phyloP scores from a whole-genome alignment of 1,140 invertebrate genomes.

The Zophobas morio region DNA sequence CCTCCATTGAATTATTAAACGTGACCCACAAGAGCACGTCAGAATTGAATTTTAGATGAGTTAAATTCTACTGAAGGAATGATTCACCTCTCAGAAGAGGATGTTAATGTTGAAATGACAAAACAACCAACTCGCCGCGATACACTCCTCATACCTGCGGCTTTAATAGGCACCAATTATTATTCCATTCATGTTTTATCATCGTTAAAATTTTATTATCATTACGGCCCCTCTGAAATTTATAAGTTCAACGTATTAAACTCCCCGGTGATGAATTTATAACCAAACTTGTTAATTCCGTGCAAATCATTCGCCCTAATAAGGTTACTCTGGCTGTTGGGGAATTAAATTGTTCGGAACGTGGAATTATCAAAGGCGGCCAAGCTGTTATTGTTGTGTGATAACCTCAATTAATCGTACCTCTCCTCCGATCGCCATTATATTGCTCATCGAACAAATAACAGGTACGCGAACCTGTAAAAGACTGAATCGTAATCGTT shows the following conservation, averaged over 20 bases:
- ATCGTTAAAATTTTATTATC: slow-evolving; percentile 24
- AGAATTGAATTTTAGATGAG: slow-evolving; percentile 36
- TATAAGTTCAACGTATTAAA: slow-evolving; percentile 1
- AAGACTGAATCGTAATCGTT: too few relatives aligned
- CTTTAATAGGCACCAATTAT: slow-evolving; percentile 23
- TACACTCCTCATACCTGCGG: slow-evolving; percentile 5
- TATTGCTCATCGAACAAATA: too few relatives aligned
- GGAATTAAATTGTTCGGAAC: slow-evolving; percentile 7
- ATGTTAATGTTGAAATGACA: slow-evolving; percentile 19
- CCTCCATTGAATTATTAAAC: slow-evolving; percentile 34
- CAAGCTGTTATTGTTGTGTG: not conserved
- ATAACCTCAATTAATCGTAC: too few relatives aligned
- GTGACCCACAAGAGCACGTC: slow-evolving; percentile 17
- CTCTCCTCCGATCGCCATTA: too few relatives aligned
- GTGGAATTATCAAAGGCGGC: slow-evolving; percentile 12
- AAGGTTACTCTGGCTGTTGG: not conserved
- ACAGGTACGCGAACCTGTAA: too few relatives aligned
- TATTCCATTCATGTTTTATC: slow-evolving; percentile 36
- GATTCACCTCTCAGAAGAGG: slow-evolving; percentile 11
- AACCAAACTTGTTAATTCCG: not conserved
- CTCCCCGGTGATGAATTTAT: not conserved
- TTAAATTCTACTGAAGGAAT: slow-evolving; percentile 14
- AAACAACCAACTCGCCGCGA: slow-evolving; percentile 15
- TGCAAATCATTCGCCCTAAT: not conserved
- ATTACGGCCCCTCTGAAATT: not conserved